Base-by-base conservation (phyloP, 2,797 vertebrate species). In the Enteromius paludinosus region DNA sequence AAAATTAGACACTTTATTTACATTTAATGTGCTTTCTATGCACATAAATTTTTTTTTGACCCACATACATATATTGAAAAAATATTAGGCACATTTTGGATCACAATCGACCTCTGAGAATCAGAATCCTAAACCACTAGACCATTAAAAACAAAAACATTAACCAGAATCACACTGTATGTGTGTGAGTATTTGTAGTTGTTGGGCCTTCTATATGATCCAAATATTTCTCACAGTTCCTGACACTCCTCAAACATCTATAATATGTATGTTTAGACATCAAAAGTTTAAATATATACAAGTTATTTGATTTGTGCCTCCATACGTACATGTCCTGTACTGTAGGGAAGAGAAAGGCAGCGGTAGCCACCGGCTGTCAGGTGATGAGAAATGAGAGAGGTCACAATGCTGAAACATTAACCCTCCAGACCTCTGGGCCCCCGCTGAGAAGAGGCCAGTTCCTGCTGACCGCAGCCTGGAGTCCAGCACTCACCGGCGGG, bases 361-460 rank as follows among this genome's bases (percentile, higher is more conserved):
- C 3, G 6, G 12, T 83, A 84, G 75, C 56, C 52, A 85, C 74
- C 74, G 79, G 73, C 86, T 64, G 84, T 78, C 82, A 84, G 82
- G 59, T 69, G 43, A 70, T 77, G 78, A 82, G 79, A 82, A 86
- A 86, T 74, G 72, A 84, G 79, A 86, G 76, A 56, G 82, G 71
- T 77, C 82, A 84, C 66, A 43, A 61, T 71, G 69, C 83, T 85
- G 73, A 78, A 86, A 86, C 85, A 86, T 81, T 81, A 84, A 81
- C 87, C 78, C 49, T 59, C 17, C 17, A 78, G 82, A 69, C 82
- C 82, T 72, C 35, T 18, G 49, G 1, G 18, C 35, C 25, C 72
- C 81, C 1, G 62, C 81, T 82, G 81, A 56, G 81, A 35, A 76
- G 62, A 79, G 76, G 79, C 69, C 47, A 79, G 61, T 68, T 80